Evolutionary conservation across 53 echinoderm and acorn worm genomes (phyloP), one percentile per base, ranked within the genome.

Genomic region (Stichopus horrens): DNA sequence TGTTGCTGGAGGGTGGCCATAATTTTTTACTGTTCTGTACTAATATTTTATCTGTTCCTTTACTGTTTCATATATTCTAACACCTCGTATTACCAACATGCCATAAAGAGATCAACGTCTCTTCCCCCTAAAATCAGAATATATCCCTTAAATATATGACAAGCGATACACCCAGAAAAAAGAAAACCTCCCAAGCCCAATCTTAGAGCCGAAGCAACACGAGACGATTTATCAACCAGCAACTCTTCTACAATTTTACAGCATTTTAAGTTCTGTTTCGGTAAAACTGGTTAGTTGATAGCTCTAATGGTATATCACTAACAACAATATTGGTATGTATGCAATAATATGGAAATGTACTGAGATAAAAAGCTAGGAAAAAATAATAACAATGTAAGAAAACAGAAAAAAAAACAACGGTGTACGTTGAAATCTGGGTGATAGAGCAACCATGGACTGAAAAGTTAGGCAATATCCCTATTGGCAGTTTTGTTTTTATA

Each of bases 31-130:
- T 56, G 81, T 81, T 81, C 57, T 16, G 53, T 81, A 55, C 57
- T 81, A 81, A 81, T 57, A 81, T 81, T 81, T 81, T 81, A 81
- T 81, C 81, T 54, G 57, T 58, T 16, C 71, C 19, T 79, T 81
- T 55, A 56, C 57, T 23, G 56, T 56, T 54, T 53, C 57, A 56
- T 56, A 81, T 57, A 20, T 81, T 81, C 9, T 81, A 51, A 81
- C 81, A 81, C 81, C 81, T 81, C 81, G 20, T 55, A 58, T 58
- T 54, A 71, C 71, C 19, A 57, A 23, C 81, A 81, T 75, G 20
- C 22, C 81, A 21, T 81, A n/a, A 54, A 81, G 81, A 57, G 57
- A 81, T 81, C 19, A 22, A 6, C 11, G 58, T 21, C 10, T 81
- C 37, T 37, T 37, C 37, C 37, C 37, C 81, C 81, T 57, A 56